Evolutionary conservation across 2,113 vertebrate species (phyloP).

Genomic region (Alosa alosa): DNA sequence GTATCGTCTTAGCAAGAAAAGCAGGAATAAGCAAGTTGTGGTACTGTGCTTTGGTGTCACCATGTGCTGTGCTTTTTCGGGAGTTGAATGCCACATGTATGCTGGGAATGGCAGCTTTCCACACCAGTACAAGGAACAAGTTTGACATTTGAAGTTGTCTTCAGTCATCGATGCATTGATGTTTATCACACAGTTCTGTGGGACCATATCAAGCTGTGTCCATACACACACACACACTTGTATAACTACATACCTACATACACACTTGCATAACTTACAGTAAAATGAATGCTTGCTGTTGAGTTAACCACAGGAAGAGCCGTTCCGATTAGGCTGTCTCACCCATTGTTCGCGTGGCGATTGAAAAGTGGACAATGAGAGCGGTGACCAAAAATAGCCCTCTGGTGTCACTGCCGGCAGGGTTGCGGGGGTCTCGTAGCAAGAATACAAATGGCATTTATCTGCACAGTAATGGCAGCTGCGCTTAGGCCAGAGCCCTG

Average conservation of each 20-base stretch:
- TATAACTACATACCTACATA: background rate
- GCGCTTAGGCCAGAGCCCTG: background rate
- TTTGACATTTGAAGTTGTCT: background rate
- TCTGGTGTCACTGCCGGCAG: background rate
- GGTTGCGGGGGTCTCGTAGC: background rate
- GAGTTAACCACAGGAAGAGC: conserved; percentile 27
- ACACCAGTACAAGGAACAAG: background rate
- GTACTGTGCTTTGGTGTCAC: background rate
- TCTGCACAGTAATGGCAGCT: background rate
- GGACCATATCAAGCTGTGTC: too few species aligned
- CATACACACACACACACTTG: too few species aligned
- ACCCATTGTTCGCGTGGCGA: conserved; percentile 18
- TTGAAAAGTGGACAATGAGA: conserved; percentile 30
- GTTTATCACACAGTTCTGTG: background rate
- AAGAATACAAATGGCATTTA: too few species aligned
- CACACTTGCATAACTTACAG: background rate
- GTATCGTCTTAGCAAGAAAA: too few species aligned
- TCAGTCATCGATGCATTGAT: background rate
- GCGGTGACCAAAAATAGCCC: conserved; percentile 26
- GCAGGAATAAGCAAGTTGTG: background rate
- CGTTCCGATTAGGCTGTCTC: conserved; percentile 21
- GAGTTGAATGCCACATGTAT: background rate
- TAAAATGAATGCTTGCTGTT: background rate
- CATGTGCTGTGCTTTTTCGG: background rate
- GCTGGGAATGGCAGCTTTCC: background rate